These are phyloP conservation scores for Ictalurus punctatus DNA, from an alignment of 2,113 vertebrate species.

Conservation along the genomic window DNA sequence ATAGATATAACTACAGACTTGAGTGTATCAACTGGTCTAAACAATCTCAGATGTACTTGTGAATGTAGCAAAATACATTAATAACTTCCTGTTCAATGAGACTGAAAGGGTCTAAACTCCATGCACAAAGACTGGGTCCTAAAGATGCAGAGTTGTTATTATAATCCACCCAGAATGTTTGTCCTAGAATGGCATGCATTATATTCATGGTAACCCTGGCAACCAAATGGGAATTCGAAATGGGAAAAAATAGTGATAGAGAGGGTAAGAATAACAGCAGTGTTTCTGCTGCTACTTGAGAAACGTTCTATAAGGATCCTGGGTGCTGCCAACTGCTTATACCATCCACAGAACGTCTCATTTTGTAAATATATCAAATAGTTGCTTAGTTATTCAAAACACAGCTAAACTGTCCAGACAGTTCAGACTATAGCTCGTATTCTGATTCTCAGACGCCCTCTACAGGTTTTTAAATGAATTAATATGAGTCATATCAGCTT, in stretches of 20 bases:
- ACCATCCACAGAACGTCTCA: background rate
- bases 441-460: slow-evolving; percentile 33
- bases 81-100: background rate
- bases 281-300: slow-evolving; percentile 1
- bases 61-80: background rate
- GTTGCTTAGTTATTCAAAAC: slow-evolving; percentile 1
- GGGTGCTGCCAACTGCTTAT: background rate
- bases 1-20: background rate
- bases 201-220: slow-evolving; percentile 3
- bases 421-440: background rate
- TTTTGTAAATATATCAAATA: background rate
- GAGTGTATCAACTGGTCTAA: background rate
- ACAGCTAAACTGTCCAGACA: background rate
- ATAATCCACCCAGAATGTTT: slow-evolving; percentile 22
- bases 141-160: background rate
- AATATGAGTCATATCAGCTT: background rate
- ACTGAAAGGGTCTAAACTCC: background rate
- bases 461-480: slow-evolving; percentile 6
- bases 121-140: background rate
- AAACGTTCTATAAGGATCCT: background rate
- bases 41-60: background rate
- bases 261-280: slow-evolving; percentile 12
- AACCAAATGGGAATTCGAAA: background rate
- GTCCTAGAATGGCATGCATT: slow-evolving; percentile 20
- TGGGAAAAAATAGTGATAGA: background rate